phyloP scores from a whole-genome alignment of 2,797 vertebrate species.

The Tragelaphus oryx region DNA sequence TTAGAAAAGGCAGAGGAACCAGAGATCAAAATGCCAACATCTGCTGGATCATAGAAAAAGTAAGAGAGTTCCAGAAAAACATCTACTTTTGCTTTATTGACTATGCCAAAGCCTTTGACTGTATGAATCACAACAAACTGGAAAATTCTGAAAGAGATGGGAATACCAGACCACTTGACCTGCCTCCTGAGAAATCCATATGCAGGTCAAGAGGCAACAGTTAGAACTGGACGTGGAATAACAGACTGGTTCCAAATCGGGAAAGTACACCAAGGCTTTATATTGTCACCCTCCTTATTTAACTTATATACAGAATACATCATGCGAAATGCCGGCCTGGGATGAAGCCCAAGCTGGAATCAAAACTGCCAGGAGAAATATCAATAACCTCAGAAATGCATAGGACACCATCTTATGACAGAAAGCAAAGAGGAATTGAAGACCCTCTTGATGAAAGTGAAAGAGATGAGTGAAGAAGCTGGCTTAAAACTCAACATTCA shows the following conservation, averaged over 20 bases:
- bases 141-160: not conserved
- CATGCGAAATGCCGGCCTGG: accelerated
- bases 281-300: not conserved
- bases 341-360: not conserved
- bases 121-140: not conserved
- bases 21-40: not conserved
- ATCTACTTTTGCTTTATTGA: not conserved
- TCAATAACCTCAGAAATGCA: not conserved
- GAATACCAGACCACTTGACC: not conserved
- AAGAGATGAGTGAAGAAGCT: not conserved
- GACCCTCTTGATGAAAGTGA: not conserved
- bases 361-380: not conserved
- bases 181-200: not conserved
- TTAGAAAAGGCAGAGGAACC: not conserved
- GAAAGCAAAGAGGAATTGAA: not conserved
- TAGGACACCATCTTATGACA: not conserved
- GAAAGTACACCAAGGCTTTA: not conserved
- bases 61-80: not conserved
- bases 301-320: not conserved
- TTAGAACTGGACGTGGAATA: not conserved
- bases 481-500: not conserved
- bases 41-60: not conserved
- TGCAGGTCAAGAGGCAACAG: not conserved
- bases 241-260: not conserved
- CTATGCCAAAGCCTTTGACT: not conserved